Percentiles rank a stretch among this genome's conserved stretches.
phyloP scores from a whole-genome alignment of 1,140 invertebrate genomes.

The Pseudomyrmex sp. region DNA sequence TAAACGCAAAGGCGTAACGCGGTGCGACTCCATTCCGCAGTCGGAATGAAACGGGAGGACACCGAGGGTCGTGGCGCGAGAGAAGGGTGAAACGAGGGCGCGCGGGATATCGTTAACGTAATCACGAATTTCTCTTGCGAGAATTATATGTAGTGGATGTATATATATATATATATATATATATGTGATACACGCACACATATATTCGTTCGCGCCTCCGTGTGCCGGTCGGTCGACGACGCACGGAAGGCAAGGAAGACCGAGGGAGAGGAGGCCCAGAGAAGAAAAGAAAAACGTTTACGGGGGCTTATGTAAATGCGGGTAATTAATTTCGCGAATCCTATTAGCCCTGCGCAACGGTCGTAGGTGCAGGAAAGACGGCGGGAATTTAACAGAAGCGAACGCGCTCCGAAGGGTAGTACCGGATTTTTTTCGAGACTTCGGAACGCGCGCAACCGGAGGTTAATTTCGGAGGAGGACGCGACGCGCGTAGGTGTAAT shows the following conservation, averaged over 20 bases:
- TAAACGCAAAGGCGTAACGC: conserved; percentile 72
- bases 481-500: conserved; percentile 1
- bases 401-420: not conserved
- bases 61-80: not conserved
- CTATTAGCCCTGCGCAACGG: conserved; percentile 76
- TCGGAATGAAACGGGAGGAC: conserved; percentile 48
- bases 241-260: conserved; percentile 15
- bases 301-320: conserved; percentile 80
- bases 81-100: conserved; percentile 11
- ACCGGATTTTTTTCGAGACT: conserved; percentile 67
- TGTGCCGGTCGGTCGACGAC: conserved; percentile 14
- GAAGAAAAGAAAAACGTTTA: conserved; percentile 76
- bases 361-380: conserved; percentile 57
- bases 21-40: conserved; percentile 38
- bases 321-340: conserved; percentile 81
- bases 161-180: too few species aligned
- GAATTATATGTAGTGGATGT: conserved; percentile 55
- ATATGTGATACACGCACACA: too few species aligned
- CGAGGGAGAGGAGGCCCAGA: not conserved
- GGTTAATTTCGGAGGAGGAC: conserved; percentile 60
- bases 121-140: conserved; percentile 73
- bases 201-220: conserved; percentile 51
- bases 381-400: conserved; percentile 61
- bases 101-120: conserved; percentile 73
- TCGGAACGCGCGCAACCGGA: conserved; percentile 51